These are phyloP conservation scores for Iselma pallidipennis DNA, from an alignment of 2,888 invertebrate genomes.

Conservation along the genomic window DNA sequence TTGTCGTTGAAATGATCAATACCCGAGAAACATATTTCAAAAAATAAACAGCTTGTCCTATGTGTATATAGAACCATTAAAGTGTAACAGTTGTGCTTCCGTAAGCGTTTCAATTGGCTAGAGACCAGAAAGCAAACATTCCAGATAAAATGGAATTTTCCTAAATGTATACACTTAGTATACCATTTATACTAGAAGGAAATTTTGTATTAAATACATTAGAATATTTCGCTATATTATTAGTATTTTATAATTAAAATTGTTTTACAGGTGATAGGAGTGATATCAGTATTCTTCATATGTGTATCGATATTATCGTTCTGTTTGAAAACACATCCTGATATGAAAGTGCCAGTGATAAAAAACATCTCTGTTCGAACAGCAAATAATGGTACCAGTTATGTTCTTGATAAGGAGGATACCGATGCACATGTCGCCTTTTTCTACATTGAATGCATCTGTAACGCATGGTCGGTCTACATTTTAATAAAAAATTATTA, in stretches of 20 bases:
- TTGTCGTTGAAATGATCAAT: no score
- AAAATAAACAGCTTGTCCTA: no score
- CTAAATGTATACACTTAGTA: no score
- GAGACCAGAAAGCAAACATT: no score
- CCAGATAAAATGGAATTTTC: no score
- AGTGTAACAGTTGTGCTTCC: no score
- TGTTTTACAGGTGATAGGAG: constrained; percentile 86
- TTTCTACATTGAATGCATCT: constrained; percentile 98
- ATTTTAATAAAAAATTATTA: neutral
- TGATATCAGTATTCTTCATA: constrained; percentile 99
- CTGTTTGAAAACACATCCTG: constrained; percentile 99
- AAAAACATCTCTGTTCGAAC: constrained; percentile 78
- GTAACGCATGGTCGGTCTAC: constrained; percentile 93
- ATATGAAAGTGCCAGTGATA: constrained; percentile 92
- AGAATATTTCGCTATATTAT: no score
- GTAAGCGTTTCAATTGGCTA: no score
- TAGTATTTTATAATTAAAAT: neutral
- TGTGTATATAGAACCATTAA: no score
- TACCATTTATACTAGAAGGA: no score
- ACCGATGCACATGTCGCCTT: constrained; percentile 97
- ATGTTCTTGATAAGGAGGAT: constrained; percentile 86
- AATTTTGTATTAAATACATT: no score
- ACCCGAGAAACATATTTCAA: no score
- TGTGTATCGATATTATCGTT: constrained; percentile 99
- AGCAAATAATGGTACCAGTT: constrained; percentile 73